Evolutionary conservation across 2,797 vertebrate species (phyloP).

Genomic region (Leuciscus waleckii): DNA sequence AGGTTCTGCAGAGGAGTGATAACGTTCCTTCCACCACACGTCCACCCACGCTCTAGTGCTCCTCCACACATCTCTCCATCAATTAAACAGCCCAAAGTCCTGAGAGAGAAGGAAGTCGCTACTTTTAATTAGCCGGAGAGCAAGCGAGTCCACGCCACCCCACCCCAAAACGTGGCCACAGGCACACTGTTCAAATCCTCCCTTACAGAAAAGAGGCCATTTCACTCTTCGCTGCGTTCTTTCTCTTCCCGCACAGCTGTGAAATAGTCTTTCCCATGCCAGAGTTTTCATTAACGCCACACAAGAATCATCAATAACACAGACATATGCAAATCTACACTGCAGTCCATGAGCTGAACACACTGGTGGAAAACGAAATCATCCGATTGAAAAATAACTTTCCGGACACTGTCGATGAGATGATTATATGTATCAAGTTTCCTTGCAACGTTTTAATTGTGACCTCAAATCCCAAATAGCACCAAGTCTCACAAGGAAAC

Average conservation of each 20-base stretch:
- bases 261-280: constrained; percentile 27
- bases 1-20: constrained; percentile 68
- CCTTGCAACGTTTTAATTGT: constrained; percentile 1
- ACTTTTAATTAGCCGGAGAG: constrained; percentile 68
- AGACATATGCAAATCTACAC: constrained; percentile 34
- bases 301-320: constrained; percentile 26
- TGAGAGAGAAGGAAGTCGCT: constrained; percentile 61
- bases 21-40: constrained; percentile 63
- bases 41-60: constrained; percentile 61
- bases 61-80: constrained; percentile 65
- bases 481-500: neutral
- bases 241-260: constrained; percentile 32
- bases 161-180: constrained; percentile 50
- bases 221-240: constrained; percentile 51
- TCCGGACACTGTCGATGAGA: neutral
- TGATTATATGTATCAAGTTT: neutral
- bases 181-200: neutral
- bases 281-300: constrained; percentile 11
- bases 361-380: constrained; percentile 11
- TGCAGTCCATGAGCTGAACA: neutral
- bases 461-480: neutral
- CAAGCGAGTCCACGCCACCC: constrained; percentile 40
- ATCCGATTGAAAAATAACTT: constrained; percentile 1
- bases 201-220: constrained; percentile 45
- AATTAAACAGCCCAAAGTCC: constrained; percentile 68